Conservation (phyloP, 2,113 vertebrate species). For the Camelus dromedarius region DNA sequence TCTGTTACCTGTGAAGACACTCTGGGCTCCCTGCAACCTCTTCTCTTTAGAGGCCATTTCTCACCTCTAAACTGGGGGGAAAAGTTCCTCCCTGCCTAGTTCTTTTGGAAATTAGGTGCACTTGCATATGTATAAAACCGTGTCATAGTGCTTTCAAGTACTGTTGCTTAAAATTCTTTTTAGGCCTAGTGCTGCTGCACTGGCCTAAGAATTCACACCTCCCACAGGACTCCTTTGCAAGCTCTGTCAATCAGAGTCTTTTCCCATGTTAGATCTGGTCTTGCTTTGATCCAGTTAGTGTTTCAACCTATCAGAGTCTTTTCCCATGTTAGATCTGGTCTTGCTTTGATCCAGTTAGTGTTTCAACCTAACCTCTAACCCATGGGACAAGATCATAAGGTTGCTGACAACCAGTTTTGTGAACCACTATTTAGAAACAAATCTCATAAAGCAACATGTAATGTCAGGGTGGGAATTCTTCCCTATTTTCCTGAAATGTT, state of each 20-base stretch:
- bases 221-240: constrained; percentile 28
- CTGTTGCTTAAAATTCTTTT: neutral
- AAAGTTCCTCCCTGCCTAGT: neutral
- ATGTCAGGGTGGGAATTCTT: neutral
- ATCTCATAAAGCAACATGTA: neutral
- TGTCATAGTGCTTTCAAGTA: neutral
- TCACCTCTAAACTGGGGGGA: neutral
- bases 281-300: constrained; percentile 59
- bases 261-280: constrained; percentile 20
- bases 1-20: neutral
- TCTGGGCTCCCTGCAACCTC: neutral
- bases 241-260: neutral
- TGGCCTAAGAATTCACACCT: neutral
- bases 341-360: constrained; percentile 59
- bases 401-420: constrained; percentile 31
- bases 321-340: constrained; percentile 20
- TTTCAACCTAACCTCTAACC: constrained; percentile 54
- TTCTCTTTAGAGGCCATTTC: neutral
- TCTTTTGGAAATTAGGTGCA: neutral
- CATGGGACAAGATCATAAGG: constrained; percentile 60
- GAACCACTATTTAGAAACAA: constrained; percentile 49
- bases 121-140: neutral
- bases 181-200: neutral
- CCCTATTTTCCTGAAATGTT: neutral
- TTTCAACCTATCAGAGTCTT: constrained; percentile 47